Evolutionary conservation across 2,113 vertebrate species (phyloP), one percentile per base, ranked within the genome.

Genomic region (Chionodraco myersi): DNA sequence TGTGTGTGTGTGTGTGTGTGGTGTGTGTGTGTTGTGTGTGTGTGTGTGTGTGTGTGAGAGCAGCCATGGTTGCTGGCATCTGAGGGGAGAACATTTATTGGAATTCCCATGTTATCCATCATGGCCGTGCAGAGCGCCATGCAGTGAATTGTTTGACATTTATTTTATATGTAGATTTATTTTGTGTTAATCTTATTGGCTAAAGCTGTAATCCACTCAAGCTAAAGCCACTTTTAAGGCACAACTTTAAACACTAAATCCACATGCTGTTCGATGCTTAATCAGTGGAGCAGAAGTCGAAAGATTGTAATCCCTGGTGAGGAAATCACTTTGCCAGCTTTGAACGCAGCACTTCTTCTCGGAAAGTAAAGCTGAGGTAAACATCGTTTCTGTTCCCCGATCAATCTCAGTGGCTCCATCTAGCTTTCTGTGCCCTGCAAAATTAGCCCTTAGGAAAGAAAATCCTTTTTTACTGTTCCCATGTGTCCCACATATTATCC

Each of bases 331-430:
- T 75, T 41, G 36, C 58, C 41, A 77, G 62, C 58, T 65, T 64
- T 70, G 64, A 79, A 67, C 1, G 7, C 69, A 56, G 53, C 6
- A 3, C 48, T 89, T 69, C 86, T 87, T 69, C 88, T 87, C 18
- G 71, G 84, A 89, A 85, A 77, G 65, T 14, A n/a, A 10, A 15
- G 52, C 70, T 82, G 74, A 81, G 80, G 88, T 81, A 85, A 90
- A 86, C 18, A 26, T 41, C 5, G 23, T 62, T 34, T 79, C 72
- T 75, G 63, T 57, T 49, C 60, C 61, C 72, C 1, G 21, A 53
- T 75, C 21, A 14, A 64, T 74, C 77, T 47, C 49, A 5, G 21
- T 16, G 73, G 57, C 53, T 69, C 45, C 23, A 18, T 69, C 65
- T 72, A 69, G 63, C 73, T 45, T 83, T 54, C 68, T 23, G 0